A percentile compares a stretch with the other conserved stretches of the same genome.
These are phyloP conservation scores for Aphis gossypii DNA, from an alignment of 1,140 invertebrate species.

Conservation along the genomic window DNA sequence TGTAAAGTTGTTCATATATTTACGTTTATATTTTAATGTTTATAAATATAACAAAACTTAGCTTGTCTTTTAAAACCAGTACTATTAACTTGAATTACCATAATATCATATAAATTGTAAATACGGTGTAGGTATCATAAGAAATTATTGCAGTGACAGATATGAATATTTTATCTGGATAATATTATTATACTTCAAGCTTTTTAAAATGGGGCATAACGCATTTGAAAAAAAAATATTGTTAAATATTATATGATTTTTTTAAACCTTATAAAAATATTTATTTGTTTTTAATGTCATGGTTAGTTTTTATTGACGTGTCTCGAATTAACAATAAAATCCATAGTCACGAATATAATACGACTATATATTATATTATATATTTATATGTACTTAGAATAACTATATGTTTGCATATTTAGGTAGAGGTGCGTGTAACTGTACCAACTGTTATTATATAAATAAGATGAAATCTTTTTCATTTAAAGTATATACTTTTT, in stretches of 20 bases:
- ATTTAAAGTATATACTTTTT: background rate
- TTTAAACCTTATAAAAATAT: background rate
- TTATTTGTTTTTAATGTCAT: background rate
- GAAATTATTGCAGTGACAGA: background rate
- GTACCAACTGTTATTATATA: background rate
- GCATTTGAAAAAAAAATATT: background rate
- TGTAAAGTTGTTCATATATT: background rate
- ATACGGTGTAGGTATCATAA: background rate
- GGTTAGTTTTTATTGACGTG: background rate
- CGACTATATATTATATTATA: background rate
- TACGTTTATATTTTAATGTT: background rate
- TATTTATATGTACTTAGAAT: background rate
- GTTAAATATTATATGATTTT: background rate
- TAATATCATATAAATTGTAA: conserved; percentile 3
- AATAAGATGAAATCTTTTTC: background rate
- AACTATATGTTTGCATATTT: background rate
- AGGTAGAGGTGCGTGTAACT: background rate
- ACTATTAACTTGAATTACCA: conserved; percentile 6
- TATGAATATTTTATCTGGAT: background rate
- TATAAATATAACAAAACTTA: background rate
- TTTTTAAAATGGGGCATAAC: background rate
- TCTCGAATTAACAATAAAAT: background rate
- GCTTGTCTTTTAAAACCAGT: background rate
- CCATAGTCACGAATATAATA: background rate
- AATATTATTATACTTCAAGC: background rate